Percentiles rank a stretch among this genome's conserved stretches.
Conservation (phyloP, 2,113 vertebrate genomes). For the Onychostruthus taczanowskii region DNA sequence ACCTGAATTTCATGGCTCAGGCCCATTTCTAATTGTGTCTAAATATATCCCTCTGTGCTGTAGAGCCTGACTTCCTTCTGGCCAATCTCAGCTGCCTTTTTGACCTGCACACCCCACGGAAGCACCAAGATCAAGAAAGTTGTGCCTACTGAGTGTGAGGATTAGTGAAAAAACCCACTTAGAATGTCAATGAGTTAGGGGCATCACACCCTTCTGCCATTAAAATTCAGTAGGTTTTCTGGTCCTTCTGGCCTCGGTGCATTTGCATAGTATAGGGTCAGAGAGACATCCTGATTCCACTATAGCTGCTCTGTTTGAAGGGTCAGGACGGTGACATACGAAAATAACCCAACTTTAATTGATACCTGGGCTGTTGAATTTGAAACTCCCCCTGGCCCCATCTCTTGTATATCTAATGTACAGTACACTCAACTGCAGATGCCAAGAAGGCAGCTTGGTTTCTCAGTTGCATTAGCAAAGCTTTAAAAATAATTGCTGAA, state of each 20-base stretch:
- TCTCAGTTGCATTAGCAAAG: background rate
- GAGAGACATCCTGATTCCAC: slow-evolving; percentile 27
- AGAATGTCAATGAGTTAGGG: slow-evolving; percentile 37
- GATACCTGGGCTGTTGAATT: slow-evolving; percentile 45
- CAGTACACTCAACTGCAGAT: slow-evolving; percentile 17
- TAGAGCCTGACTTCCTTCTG: background rate
- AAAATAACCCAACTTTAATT: slow-evolving; percentile 62
- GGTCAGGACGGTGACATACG: slow-evolving; percentile 39
- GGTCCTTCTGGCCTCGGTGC: background rate
- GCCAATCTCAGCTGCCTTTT: slow-evolving; percentile 29
- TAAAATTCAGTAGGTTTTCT: slow-evolving; percentile 56
- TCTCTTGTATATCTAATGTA: slow-evolving; percentile 50
- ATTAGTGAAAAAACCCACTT: slow-evolving; percentile 14
- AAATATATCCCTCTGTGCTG: background rate
- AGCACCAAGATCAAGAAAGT: slow-evolving; percentile 53
- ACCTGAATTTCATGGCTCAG: background rate
- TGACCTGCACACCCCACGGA: slow-evolving; percentile 10
- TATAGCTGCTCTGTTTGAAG: slow-evolving; percentile 5
- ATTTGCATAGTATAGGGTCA: slow-evolving; percentile 64
- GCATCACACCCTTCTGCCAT: background rate
- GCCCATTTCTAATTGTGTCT: background rate
- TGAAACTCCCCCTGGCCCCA: slow-evolving; percentile 37
- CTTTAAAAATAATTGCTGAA: slow-evolving; percentile 14
- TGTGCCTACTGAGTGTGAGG: slow-evolving; percentile 17
- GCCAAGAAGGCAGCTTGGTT: slow-evolving; percentile 8